A percentile compares a stretch with the other conserved stretches of the same genome.
Conservation (phyloP, 2,888 invertebrate genomes). For the Gonocerus acuteangulatus region DNA sequence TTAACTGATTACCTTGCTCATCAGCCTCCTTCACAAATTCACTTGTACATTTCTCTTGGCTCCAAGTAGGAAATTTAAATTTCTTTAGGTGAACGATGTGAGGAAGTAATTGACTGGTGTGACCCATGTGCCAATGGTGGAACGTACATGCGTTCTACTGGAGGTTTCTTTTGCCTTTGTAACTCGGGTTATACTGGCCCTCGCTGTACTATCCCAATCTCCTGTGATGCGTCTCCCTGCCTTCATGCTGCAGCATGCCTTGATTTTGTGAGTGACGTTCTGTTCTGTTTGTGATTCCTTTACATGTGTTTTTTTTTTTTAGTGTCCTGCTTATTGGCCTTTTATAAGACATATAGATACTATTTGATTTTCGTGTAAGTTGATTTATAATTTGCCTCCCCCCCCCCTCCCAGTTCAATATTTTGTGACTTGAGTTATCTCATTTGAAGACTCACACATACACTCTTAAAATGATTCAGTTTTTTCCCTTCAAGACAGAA, state of each 20-base stretch:
- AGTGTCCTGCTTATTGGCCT: neutral
- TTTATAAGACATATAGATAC: neutral
- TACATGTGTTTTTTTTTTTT: neutral
- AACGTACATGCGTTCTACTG: conserved; percentile 36
- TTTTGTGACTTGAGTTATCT: no score
- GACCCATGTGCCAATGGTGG: conserved; percentile 84
- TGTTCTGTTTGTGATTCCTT: neutral
- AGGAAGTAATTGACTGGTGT: conserved; percentile 44
- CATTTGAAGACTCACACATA: no score
- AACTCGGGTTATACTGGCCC: conserved; percentile 29
- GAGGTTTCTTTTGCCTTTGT: conserved; percentile 33
- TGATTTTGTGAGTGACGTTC: conserved; percentile 54
- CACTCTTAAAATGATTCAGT: no score
- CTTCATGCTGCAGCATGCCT: conserved; percentile 54
- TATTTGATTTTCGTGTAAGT: neutral
- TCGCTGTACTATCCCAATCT: conserved; percentile 33
- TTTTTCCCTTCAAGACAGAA: no score
- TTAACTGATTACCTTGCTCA: no score
- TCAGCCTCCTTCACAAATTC: no score
- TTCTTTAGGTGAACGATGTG: conserved; percentile 9
- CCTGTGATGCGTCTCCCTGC: conserved; percentile 51
- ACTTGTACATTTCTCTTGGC: no score
- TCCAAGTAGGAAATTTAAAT: neutral
- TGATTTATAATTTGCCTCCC: neutral
- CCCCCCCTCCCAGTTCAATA: neutral